These are phyloP conservation scores for Carettochelys insculpta DNA, from an alignment of 2,113 vertebrate genomes.

Conservation along the genomic window DNA sequence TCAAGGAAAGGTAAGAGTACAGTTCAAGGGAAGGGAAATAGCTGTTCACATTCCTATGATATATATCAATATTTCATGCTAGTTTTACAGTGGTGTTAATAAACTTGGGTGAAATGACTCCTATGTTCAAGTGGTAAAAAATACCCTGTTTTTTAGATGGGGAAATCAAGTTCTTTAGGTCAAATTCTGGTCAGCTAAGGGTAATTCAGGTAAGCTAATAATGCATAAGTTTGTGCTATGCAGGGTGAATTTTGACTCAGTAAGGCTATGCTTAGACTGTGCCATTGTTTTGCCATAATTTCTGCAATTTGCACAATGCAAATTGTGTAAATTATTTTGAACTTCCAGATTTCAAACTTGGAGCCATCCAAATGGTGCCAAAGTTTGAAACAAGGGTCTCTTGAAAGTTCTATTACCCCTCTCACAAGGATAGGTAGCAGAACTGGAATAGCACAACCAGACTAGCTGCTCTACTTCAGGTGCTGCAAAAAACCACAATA, in stretches of 20 bases:
- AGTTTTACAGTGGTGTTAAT: background rate
- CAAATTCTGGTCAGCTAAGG: background rate
- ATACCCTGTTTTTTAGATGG: background rate
- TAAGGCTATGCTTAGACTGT: too few species aligned
- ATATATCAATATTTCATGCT: background rate
- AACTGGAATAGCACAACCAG: too few species aligned
- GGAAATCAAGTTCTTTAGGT: background rate
- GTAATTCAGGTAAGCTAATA: background rate
- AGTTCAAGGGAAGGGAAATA: slow-evolving; percentile 23
- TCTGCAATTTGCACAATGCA: too few species aligned
- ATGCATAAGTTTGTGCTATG: background rate
- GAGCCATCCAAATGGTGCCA: too few species aligned
- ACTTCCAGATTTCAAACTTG: too few species aligned
- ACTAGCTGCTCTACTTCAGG: too few species aligned
- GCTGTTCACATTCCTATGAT: background rate
- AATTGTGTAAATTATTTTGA: too few species aligned
- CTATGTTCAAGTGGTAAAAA: background rate
- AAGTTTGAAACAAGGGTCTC: too few species aligned
- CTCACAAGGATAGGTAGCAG: too few species aligned
- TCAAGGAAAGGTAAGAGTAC: slow-evolving; percentile 4
- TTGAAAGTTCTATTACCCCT: too few species aligned
- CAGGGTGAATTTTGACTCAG: background rate
- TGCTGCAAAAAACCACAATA: too few species aligned
- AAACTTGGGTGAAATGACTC: background rate
- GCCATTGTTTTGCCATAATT: too few species aligned